A percentile compares a stretch with the other conserved stretches of the same genome.
These are phyloP conservation scores for Argentina silus DNA, from an alignment of 2,797 vertebrate species.

Conservation along the genomic window DNA sequence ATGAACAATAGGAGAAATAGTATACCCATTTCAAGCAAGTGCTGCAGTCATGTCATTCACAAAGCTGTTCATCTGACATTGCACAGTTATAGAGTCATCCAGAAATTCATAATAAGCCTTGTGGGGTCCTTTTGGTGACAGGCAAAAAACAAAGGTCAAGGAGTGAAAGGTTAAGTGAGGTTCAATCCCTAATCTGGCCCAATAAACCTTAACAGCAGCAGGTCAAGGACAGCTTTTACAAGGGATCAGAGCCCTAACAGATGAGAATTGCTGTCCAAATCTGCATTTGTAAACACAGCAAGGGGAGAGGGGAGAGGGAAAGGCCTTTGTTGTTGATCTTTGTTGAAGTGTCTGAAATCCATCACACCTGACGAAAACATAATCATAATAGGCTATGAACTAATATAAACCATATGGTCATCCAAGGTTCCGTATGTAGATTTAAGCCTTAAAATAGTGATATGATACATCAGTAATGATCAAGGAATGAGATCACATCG, in stretches of 20 bases:
- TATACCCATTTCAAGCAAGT: not conserved
- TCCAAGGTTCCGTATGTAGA: too few relatives aligned
- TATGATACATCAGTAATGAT: too few relatives aligned
- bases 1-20: not conserved
- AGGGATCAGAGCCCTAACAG: not conserved
- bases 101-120: not conserved
- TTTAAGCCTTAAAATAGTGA: too few relatives aligned
- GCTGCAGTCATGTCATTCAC: not conserved
- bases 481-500: too few relatives aligned
- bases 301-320: not conserved
- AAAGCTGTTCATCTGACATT: not conserved
- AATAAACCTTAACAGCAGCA: constrained; percentile 27
- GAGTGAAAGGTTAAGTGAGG: constrained; percentile 11
- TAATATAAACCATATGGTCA: too few relatives aligned
- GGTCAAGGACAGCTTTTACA: constrained; percentile 14
- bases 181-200: constrained; percentile 15
- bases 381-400: too few relatives aligned
- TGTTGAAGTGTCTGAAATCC: constrained; percentile 15
- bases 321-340: constrained; percentile 13
- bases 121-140: not conserved
- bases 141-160: constrained; percentile 11
- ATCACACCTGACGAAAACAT: not conserved
- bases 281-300: not conserved
- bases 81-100: not conserved
- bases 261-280: constrained; percentile 2